A percentile compares a stretch with the other conserved stretches of the same genome.
phyloP scores from a whole-genome alignment of 2,797 vertebrate species.

The Squalus acanthias region DNA sequence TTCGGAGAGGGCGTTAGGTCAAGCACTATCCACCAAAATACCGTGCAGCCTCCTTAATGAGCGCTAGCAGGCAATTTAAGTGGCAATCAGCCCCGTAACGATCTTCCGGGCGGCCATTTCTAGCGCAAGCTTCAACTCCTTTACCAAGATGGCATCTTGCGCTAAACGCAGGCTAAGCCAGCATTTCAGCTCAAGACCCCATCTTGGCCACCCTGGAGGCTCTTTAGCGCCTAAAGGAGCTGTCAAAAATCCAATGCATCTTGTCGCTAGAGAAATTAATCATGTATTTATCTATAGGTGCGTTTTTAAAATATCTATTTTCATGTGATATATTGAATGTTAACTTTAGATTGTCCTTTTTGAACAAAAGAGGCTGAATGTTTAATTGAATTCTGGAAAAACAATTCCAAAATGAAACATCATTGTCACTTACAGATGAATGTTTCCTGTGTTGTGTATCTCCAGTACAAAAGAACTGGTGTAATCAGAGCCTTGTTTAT shows the following conservation, averaged over 20 bases:
- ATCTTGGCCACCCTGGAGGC: background rate
- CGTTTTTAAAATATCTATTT: background rate
- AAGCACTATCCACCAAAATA: background rate
- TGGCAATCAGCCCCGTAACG: background rate
- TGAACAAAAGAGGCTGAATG: background rate
- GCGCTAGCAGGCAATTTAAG: background rate
- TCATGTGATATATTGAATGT: background rate
- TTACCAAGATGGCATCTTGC: background rate
- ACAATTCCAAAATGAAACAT: background rate
- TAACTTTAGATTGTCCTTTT: background rate
- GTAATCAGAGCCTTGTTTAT: constrained; percentile 13
- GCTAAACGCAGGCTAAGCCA: background rate
- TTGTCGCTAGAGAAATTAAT: background rate
- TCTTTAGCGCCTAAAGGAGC: background rate
- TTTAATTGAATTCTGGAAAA: background rate
- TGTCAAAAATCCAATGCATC: background rate
- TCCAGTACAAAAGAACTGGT: constrained; percentile 16
- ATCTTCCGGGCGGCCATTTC: background rate
- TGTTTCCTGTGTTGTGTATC: background rate
- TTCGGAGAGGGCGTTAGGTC: background rate
- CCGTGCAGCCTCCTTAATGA: background rate
- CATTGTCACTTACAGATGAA: background rate
- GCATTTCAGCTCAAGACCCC: background rate
- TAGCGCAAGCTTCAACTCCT: no score
- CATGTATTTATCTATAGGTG: background rate